Evolutionary conservation across 2,113 vertebrate genomes (phyloP).

Genomic region (Pimephales promelas): DNA sequence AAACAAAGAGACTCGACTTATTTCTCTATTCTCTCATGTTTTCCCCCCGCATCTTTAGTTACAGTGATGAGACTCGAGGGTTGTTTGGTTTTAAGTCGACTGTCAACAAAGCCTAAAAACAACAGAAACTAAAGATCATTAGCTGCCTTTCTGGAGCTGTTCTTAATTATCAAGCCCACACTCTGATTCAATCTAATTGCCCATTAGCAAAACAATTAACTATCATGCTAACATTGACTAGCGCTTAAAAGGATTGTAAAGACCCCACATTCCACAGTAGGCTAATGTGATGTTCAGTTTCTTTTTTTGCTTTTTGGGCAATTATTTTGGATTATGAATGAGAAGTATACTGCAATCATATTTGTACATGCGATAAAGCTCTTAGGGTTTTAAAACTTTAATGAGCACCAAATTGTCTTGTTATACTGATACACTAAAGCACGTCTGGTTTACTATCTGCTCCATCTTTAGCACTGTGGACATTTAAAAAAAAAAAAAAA

Average conservation of each 20-base stretch:
- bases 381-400: conserved; percentile 1
- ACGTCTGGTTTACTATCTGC: conserved; percentile 44
- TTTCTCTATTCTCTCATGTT: conserved; percentile 38
- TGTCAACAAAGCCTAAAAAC: conserved; percentile 34
- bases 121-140: conserved; percentile 56
- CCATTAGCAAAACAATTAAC: conserved; percentile 63
- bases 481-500: too few relatives aligned
- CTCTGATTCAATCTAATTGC: conserved; percentile 68
- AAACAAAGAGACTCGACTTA: conserved; percentile 50
- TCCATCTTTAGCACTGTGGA: not conserved
- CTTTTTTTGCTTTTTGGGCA: conserved; percentile 1
- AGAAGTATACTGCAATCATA: not conserved
- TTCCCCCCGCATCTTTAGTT: conserved; percentile 15
- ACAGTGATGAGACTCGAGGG: conserved; percentile 32
- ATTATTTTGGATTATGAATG: not conserved
- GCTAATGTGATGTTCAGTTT: not conserved
- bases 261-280: not conserved
- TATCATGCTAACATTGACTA: conserved; percentile 23
- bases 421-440: conserved; percentile 17
- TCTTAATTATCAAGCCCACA: conserved; percentile 54
- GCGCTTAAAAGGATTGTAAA: conserved; percentile 1
- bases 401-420: conserved; percentile 42
- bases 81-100: conserved; percentile 20
- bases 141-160: conserved; percentile 59
- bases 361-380: conserved; percentile 31